Base-by-base conservation (phyloP, 2,797 vertebrate species). In the Scyliorhinus canicula region DNA sequence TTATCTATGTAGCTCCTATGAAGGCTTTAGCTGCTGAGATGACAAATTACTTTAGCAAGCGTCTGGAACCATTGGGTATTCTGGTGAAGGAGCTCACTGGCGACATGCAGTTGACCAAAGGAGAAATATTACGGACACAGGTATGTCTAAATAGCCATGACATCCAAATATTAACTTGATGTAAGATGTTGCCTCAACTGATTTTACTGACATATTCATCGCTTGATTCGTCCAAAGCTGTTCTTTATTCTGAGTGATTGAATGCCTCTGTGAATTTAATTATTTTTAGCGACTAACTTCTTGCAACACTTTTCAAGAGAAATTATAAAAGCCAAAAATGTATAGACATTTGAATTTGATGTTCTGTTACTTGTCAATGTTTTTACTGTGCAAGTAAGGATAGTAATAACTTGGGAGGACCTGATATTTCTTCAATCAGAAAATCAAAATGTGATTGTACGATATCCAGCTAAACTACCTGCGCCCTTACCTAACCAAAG, bases 21-120 rank as follows among this genome's bases (percentile, higher is more conserved):
- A 99, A 99, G 97, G 99, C 99, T 96, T 97, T 99, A 97, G 99
- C 99, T 97, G 99, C 99, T 40, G 99, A 99, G 97, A 99, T 99
- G 99, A 99, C 99, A 96, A 99, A 98, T 97, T 99, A 99, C 97
- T 99, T 99, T 97, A 98, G 98, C 97, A 99, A 98, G 97, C 98
- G 98, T 95, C 97, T 99, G 96, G 98, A 99, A 96, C 98, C 99
- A 44, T 97, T 99, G 95, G 98, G 98, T 96, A 98, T 99, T 95
- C 24, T 96, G 85, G 99, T 99, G 96, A 99, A 98, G 96, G 99
- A 99, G 96, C 95, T 99, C 96, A 99, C 98, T 95, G 99, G 99
- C 95, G 99, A 99, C 97, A 99, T 99, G 99, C 99, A 99, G 95
- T 98, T 99, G 95, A 99, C 98, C 97, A 99, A 99, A 97, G 98